Evolutionary conservation across 2,888 invertebrate species (phyloP).

Genomic region (Dolichopus griseipennis): DNA sequence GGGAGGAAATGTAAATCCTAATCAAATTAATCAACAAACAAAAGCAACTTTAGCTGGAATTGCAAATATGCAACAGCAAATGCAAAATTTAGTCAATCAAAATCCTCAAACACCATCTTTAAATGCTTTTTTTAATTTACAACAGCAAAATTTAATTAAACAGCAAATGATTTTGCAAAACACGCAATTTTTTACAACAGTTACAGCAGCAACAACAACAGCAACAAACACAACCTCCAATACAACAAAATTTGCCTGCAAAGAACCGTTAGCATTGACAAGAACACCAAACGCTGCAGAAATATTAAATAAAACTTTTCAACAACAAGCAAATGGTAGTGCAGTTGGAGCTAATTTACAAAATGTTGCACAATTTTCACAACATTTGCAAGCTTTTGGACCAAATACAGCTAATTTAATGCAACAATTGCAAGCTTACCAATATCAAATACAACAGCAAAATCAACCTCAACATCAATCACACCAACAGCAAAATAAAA

Average conservation of each 20-base stretch:
- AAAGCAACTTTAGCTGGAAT: slow-evolving; percentile 29
- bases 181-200: slow-evolving; percentile 30
- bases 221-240: slow-evolving; percentile 31
- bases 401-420: slow-evolving; percentile 29
- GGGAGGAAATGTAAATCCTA: slow-evolving; percentile 25
- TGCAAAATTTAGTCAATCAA: slow-evolving; percentile 33
- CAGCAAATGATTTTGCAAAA: slow-evolving; percentile 27
- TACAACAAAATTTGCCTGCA: slow-evolving; percentile 26
- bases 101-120: slow-evolving; percentile 30
- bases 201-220: slow-evolving; percentile 33
- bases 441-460: slow-evolving; percentile 42
- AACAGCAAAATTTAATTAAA: slow-evolving; percentile 28
- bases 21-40: slow-evolving; percentile 28
- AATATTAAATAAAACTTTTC: slow-evolving; percentile 31
- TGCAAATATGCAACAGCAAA: slow-evolving; percentile 32
- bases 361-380: slow-evolving; percentile 28
- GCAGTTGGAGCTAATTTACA: slow-evolving; percentile 24
- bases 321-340: slow-evolving; percentile 32
- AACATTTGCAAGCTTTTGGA: slow-evolving; percentile 30
- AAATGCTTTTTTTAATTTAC: slow-evolving; percentile 27
- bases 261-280: slow-evolving; percentile 32
- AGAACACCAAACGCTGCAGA: slow-evolving; percentile 36
- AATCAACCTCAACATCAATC: slow-evolving; percentile 30
- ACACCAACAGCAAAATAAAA: slow-evolving; percentile 29
- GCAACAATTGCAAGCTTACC: slow-evolving; percentile 33